phyloP scores from a whole-genome alignment of 2,888 invertebrate genomes.

The Agriopis marginaria region DNA sequence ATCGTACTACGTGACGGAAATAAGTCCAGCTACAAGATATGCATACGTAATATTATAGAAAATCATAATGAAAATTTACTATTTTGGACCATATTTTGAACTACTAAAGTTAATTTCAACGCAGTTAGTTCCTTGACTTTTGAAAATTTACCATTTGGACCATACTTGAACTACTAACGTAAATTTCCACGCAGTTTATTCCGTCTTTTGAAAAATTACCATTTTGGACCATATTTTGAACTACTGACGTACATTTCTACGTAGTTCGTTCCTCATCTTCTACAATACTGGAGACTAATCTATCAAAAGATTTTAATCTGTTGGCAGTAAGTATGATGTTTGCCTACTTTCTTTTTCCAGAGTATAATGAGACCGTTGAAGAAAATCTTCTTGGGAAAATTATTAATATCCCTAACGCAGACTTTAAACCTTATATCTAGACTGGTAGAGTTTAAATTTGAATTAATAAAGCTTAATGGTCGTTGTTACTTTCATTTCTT shows the following conservation, averaged over 20 bases:
- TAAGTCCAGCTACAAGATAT: too few relatives aligned
- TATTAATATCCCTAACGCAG: slow-evolving; percentile 33
- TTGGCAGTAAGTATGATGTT: slow-evolving; percentile 49
- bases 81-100: not conserved
- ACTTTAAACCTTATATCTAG: slow-evolving; percentile 45
- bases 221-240: not conserved
- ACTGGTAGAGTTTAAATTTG: slow-evolving; percentile 39
- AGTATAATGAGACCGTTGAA: slow-evolving; percentile 54
- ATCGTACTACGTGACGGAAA: too few relatives aligned
- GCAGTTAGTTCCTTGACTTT: not conserved
- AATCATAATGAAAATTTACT: too few relatives aligned
- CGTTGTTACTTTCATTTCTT: slow-evolving; percentile 53
- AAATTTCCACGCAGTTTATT: not conserved
- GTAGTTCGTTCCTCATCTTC: not conserved
- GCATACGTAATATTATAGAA: too few relatives aligned
- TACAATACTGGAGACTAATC: not conserved
- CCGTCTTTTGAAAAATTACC: too few relatives aligned
- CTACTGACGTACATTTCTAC: not conserved
- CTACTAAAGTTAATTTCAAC: not conserved
- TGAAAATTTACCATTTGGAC: not conserved
- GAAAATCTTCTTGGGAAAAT: slow-evolving; percentile 58
- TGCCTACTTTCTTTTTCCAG: slow-evolving; percentile 49
- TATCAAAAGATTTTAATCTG: slow-evolving; percentile 48
- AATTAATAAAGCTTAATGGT: slow-evolving; percentile 40
- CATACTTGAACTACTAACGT: too few relatives aligned